Percentiles rank a stretch among this genome's conserved stretches.
These are phyloP conservation scores for Jaculus jaculus DNA, from an alignment of 2,113 vertebrate genomes.

Conservation along the genomic window DNA sequence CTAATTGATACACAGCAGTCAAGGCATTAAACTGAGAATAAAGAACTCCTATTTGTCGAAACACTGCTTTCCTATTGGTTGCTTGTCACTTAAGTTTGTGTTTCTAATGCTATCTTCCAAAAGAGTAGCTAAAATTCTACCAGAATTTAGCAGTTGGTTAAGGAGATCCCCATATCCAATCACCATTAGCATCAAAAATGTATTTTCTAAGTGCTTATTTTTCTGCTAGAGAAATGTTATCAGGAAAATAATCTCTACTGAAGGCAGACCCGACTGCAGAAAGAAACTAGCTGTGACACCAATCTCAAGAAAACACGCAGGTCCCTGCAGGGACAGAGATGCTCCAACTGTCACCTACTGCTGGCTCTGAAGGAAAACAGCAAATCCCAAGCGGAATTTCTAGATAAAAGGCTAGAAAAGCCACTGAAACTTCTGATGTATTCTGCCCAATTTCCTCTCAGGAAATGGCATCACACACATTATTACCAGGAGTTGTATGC, in stretches of 20 bases:
- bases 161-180: not conserved
- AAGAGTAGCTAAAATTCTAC: not conserved
- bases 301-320: not conserved
- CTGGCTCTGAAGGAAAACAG: conserved; percentile 19
- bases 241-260: conserved; percentile 41
- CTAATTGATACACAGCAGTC: not conserved
- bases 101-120: conserved; percentile 13
- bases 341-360: not conserved
- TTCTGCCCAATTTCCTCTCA: not conserved
- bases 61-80: not conserved
- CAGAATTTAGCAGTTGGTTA: not conserved
- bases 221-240: not conserved
- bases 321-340: not conserved
- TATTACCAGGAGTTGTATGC: not conserved
- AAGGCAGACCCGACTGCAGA: conserved; percentile 13
- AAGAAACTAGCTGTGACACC: not conserved
- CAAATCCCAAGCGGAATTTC: not conserved
- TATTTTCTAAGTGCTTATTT: conserved; percentile 24
- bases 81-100: not conserved
- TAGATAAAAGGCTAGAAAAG: conserved; percentile 1
- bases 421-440: not conserved
- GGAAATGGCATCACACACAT: not conserved
- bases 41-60: not conserved
- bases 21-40: too few relatives aligned
- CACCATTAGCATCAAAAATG: not conserved